phyloP scores from a whole-genome alignment of 2,888 invertebrate genomes.

The Spodoptera picta region DNA sequence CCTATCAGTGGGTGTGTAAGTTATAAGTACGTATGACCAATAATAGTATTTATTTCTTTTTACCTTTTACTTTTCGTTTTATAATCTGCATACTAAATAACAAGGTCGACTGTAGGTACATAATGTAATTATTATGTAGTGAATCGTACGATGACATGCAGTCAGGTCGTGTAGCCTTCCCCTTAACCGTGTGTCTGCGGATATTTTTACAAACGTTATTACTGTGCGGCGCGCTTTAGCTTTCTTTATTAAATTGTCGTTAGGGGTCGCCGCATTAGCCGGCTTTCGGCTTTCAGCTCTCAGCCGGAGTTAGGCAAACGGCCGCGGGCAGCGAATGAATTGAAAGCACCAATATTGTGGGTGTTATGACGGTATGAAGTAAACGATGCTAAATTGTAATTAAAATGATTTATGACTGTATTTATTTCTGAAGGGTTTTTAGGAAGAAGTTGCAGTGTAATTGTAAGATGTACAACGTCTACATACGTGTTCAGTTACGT shows the following conservation, averaged over 20 bases:
- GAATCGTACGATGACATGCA: too few species aligned
- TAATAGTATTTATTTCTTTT: too few species aligned
- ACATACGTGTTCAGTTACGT: too few species aligned
- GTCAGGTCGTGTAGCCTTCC: constrained; percentile 27
- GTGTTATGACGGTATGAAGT: constrained; percentile 30
- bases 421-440: constrained; percentile 6
- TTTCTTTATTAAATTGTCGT: constrained; percentile 86
- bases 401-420: constrained; percentile 11
- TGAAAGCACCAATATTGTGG: constrained; percentile 50
- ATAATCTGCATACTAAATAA: too few species aligned
- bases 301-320: constrained; percentile 42
- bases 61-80: too few species aligned
- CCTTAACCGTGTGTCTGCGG: constrained; percentile 83
- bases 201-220: constrained; percentile 88
- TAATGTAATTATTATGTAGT: too few species aligned
- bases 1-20: too few species aligned
- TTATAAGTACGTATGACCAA: too few species aligned
- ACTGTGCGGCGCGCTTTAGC: constrained; percentile 74
- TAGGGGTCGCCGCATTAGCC: constrained; percentile 72
- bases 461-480: too few species aligned
- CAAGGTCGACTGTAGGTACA: too few species aligned
- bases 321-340: constrained; percentile 47
- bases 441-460: too few species aligned
- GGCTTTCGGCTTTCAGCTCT: constrained; percentile 45
- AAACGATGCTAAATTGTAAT: constrained; percentile 39